Conservation (phyloP, 2,888 invertebrate species). For the Pyrrhia umbra region DNA sequence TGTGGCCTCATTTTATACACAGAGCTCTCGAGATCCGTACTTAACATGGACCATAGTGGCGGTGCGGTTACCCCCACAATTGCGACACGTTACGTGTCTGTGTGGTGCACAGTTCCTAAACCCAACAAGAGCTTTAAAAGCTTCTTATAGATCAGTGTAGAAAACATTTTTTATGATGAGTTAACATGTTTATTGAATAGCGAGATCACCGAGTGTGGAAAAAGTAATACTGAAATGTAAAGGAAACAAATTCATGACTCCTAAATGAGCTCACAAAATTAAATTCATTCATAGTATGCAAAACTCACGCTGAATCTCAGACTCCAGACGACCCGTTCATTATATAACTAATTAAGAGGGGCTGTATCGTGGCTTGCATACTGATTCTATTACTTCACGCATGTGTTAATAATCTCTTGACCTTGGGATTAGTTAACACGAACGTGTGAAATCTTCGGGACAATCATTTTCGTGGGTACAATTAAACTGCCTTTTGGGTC, state of each 20-base stretch:
- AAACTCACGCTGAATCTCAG: slow-evolving; percentile 34
- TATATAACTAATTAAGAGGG: slow-evolving; percentile 49
- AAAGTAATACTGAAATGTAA: slow-evolving; percentile 3
- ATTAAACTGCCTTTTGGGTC: not conserved
- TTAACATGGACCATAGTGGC: slow-evolving; percentile 5
- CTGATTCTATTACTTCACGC: slow-evolving; percentile 31
- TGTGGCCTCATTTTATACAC: slow-evolving; percentile 10
- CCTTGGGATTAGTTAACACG: slow-evolving; percentile 18
- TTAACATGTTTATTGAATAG: slow-evolving; percentile 1
- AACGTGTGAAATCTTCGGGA: slow-evolving; percentile 9
- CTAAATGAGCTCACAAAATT: slow-evolving; percentile 26
- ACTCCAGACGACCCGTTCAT: slow-evolving; percentile 35
- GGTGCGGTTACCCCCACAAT: slow-evolving; percentile 20
- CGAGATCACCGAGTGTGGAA: not conserved
- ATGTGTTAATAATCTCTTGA: slow-evolving; percentile 28
- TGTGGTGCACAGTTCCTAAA: not conserved
- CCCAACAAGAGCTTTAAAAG: slow-evolving; percentile 6
- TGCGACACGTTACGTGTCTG: not conserved
- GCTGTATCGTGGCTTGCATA: slow-evolving; percentile 34
- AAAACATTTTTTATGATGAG: not conserved
- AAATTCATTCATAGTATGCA: slow-evolving; percentile 49
- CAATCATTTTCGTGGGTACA: not conserved
- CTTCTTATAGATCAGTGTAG: not conserved
- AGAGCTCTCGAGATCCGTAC: slow-evolving; percentile 6
- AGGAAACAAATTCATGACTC: slow-evolving; percentile 20